Evolutionary conservation across 2,888 invertebrate genomes (phyloP).

Genomic region (Meghimatium bilineatum): DNA sequence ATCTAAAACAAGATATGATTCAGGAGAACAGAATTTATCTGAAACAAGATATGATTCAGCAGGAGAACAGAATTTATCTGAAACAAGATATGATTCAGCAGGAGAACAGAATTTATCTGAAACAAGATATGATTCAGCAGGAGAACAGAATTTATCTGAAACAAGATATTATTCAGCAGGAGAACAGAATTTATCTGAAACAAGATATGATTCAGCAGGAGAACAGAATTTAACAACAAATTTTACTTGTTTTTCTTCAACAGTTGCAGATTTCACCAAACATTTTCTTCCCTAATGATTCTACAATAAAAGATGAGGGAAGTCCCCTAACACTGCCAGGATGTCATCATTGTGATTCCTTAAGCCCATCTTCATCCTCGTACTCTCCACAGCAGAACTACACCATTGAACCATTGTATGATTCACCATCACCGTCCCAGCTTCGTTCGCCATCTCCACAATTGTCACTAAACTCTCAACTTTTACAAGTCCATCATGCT

Average conservation of each 20-base stretch:
- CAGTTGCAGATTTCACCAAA: conserved; percentile 36
- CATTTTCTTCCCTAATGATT: conserved; percentile 11
- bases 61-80: no score
- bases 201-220: no score
- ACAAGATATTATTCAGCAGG: no score
- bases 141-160: no score
- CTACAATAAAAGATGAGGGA: conserved; percentile 31
- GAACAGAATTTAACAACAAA: no score
- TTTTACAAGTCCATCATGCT: neutral
- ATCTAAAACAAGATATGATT: no score
- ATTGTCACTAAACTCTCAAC: neutral
- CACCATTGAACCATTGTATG: conserved; percentile 24
- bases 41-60: no score
- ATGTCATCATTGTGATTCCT: conserved; percentile 15
- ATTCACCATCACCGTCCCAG: neutral
- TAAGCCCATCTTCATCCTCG: conserved; percentile 10
- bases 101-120: no score
- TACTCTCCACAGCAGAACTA: conserved; percentile 35
- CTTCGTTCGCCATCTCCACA: neutral
- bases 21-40: no score
- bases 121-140: no score
- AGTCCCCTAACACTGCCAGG: conserved; percentile 11
- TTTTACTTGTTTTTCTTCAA: neutral
- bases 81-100: no score
- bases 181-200: no score